Evolutionary conservation across 2,113 vertebrate species (phyloP).

Genomic region (Corythornis vintsioides): DNA sequence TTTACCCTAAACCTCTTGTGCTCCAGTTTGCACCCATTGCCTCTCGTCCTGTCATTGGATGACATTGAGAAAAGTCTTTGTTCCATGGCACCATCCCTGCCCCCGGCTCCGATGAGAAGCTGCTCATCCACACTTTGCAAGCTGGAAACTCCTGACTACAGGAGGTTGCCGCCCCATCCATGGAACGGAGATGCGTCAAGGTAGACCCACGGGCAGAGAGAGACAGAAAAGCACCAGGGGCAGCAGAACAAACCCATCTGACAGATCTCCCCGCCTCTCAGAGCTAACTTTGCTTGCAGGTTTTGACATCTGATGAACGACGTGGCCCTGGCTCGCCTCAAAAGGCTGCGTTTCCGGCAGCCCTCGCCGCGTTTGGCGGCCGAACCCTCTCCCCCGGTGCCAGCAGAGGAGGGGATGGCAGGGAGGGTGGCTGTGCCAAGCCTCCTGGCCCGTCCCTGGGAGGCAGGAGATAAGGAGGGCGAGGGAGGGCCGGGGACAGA

Average conservation of each 20-base stretch:
- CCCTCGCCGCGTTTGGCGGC: neutral
- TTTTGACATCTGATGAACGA: slow-evolving; percentile 59
- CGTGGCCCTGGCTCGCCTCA: neutral
- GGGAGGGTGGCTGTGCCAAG: slow-evolving; percentile 16
- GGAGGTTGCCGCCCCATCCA: neutral
- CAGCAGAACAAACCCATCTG: neutral
- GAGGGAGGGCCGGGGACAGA: neutral
- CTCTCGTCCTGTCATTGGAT: too few relatives aligned
- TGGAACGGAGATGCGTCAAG: neutral
- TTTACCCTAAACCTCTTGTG: too few relatives aligned
- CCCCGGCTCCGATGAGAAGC: fast-evolving
- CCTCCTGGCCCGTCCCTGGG: neutral
- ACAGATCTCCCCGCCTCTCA: slow-evolving; percentile 8
- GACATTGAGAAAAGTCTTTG: too few relatives aligned
- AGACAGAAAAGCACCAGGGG: neutral
- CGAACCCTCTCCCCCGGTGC: neutral
- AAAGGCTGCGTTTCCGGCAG: neutral
- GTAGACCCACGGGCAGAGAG: neutral
- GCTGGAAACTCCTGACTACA: neutral
- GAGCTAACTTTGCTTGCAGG: slow-evolving; percentile 29
- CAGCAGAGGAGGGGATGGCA: neutral
- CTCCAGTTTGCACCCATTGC: too few relatives aligned
- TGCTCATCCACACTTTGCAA: neutral
- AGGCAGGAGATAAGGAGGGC: slow-evolving; percentile 62
- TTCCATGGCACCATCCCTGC: neutral